A percentile compares a stretch with the other conserved stretches of the same genome.
Evolutionary conservation across 2,888 invertebrate genomes (phyloP).

Genomic region (Rambutsinella grinnellia): DNA sequence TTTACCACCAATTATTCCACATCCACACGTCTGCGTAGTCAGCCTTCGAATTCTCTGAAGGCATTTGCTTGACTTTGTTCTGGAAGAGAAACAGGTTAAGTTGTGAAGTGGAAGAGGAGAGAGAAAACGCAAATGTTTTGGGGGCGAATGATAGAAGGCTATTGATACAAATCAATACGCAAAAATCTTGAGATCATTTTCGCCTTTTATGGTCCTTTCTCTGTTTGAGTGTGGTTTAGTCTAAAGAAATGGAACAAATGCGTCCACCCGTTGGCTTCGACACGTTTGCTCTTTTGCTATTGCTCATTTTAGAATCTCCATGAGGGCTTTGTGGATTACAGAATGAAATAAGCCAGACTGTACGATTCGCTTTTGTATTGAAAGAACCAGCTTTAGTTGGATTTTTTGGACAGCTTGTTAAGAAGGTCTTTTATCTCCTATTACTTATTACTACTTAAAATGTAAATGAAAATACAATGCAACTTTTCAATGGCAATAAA

Average conservation of each 20-base stretch:
- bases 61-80: too few species aligned
- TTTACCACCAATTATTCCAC: not conserved
- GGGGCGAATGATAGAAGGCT: not conserved
- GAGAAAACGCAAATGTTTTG: not conserved
- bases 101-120: not conserved
- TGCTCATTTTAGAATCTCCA: not conserved
- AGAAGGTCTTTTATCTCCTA: constrained; percentile 9
- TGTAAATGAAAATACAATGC: constrained; percentile 48
- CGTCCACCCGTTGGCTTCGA: constrained; percentile 40
- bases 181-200: constrained; percentile 50
- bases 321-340: too few species aligned
- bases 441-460: constrained; percentile 45
- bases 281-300: too few species aligned
- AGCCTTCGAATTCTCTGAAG: too few species aligned
- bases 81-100: too few species aligned
- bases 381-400: constrained; percentile 19
- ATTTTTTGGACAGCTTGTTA: constrained; percentile 40
- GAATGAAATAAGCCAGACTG: too few species aligned
- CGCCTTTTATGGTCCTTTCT: constrained; percentile 47
- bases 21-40: too few species aligned
- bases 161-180: constrained; percentile 44
- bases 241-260: constrained; percentile 2
- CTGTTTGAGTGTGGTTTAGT: constrained; percentile 10
- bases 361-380: too few species aligned
- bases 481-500: not conserved